Evolutionary conservation across 1,140 invertebrate species (phyloP).

Genomic region (Magallana ariakensis): DNA sequence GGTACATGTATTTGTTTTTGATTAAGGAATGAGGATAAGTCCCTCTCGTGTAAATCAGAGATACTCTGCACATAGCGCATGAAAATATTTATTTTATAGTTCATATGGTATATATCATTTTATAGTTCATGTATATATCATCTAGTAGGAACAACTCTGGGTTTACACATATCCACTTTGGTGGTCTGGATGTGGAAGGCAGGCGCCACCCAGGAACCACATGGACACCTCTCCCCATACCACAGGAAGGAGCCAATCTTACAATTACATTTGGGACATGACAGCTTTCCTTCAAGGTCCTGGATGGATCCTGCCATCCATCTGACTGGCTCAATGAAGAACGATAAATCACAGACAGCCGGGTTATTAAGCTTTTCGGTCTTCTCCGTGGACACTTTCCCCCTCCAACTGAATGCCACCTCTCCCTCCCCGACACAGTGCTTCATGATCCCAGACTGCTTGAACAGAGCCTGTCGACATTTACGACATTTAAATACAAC

Average conservation of each 20-base stretch:
- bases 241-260: constrained; percentile 78
- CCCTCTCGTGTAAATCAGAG: too few relatives aligned
- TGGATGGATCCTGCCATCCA: constrained; percentile 71
- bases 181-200: constrained; percentile 77
- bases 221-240: constrained; percentile 77
- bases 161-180: constrained; percentile 73
- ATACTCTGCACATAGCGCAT: too few relatives aligned
- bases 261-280: constrained; percentile 74
- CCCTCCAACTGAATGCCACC: constrained; percentile 72
- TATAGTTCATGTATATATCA: too few relatives aligned
- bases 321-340: constrained; percentile 71
- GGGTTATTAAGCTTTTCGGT: neutral
- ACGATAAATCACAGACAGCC: constrained; percentile 62
- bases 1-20: too few relatives aligned
- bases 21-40: too few relatives aligned
- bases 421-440: constrained; percentile 67
- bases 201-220: constrained; percentile 78
- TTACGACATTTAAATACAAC: constrained; percentile 12
- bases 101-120: too few relatives aligned
- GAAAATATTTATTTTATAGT: too few relatives aligned
- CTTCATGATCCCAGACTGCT: constrained; percentile 54
- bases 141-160: constrained; percentile 13
- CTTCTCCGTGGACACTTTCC: constrained; percentile 52
- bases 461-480: constrained; percentile 67
- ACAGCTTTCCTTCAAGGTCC: constrained; percentile 70